phyloP scores from a whole-genome alignment of 2,797 vertebrate genomes.

The Cryptoblepharus egeriae region DNA sequence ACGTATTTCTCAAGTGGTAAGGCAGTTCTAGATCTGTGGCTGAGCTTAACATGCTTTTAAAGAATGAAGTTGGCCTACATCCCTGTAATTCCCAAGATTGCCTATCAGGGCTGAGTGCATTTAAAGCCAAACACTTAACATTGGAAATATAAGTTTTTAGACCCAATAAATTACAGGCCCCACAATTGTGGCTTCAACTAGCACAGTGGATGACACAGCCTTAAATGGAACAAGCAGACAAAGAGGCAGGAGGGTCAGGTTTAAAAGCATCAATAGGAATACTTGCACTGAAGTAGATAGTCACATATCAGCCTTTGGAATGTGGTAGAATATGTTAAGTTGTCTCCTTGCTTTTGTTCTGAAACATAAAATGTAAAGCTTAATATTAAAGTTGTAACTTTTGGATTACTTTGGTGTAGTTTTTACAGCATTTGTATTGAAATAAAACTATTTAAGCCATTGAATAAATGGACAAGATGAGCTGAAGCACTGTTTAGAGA shows the following conservation, averaged over 20 bases:
- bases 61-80: conserved; percentile 42
- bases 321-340: neutral
- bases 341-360: neutral
- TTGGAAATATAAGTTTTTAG: neutral
- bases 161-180: neutral
- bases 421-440: conserved; percentile 74
- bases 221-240: neutral
- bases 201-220: neutral
- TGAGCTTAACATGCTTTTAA: conserved; percentile 40
- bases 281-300: conserved; percentile 21
- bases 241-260: neutral
- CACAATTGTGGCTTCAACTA: neutral
- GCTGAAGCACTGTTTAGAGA: conserved; percentile 60
- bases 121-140: neutral
- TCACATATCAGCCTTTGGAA: conserved; percentile 5
- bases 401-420: conserved; percentile 71
- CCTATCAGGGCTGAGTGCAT: fast-evolving
- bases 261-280: conserved; percentile 15
- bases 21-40: neutral
- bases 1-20: neutral
- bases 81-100: neutral
- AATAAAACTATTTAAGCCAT: conserved; percentile 72
- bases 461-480: conserved; percentile 54
- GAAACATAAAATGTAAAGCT: conserved; percentile 19
- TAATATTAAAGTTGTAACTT: conserved; percentile 59